A percentile compares a stretch with the other conserved stretches of the same genome.
These are phyloP conservation scores for Andrena cerasifolii DNA, from an alignment of 1,140 invertebrate genomes.

Conservation along the genomic window DNA sequence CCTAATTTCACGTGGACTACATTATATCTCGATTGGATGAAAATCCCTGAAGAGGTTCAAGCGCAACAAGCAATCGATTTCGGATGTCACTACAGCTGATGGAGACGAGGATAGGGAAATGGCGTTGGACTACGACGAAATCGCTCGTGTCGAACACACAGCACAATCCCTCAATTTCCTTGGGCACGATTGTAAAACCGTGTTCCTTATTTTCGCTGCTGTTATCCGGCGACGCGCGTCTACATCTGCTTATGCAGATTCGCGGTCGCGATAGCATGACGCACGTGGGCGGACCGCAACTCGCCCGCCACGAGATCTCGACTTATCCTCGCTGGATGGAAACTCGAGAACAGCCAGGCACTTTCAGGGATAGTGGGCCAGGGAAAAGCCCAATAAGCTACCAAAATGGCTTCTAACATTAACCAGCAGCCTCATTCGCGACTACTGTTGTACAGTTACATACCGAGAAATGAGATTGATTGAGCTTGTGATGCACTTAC, in stretches of 20 bases:
- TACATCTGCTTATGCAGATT: constrained; percentile 23
- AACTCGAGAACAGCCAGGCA: constrained; percentile 49
- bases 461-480: too few species aligned
- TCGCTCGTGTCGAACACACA: constrained; percentile 20
- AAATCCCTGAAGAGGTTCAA: too few species aligned
- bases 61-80: too few species aligned
- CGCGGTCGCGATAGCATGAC: constrained; percentile 26
- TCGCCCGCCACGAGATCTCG: constrained; percentile 42
- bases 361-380: not conserved
- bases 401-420: not conserved
- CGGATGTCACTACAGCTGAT: not conserved
- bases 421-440: not conserved
- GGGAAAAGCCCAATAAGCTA: constrained; percentile 5
- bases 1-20: too few species aligned
- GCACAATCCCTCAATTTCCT: constrained; percentile 41
- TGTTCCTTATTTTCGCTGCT: too few species aligned
- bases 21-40: too few species aligned
- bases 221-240: too few species aligned
- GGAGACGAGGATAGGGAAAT: not conserved
- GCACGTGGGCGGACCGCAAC: constrained; percentile 51
- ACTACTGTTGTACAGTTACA: too few species aligned
- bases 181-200: constrained; percentile 23
- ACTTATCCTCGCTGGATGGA: constrained; percentile 27
- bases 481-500: too few species aligned
- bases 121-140: not conserved